phyloP scores from a whole-genome alignment of 2,797 vertebrate genomes.

The Takifugu rubripes region DNA sequence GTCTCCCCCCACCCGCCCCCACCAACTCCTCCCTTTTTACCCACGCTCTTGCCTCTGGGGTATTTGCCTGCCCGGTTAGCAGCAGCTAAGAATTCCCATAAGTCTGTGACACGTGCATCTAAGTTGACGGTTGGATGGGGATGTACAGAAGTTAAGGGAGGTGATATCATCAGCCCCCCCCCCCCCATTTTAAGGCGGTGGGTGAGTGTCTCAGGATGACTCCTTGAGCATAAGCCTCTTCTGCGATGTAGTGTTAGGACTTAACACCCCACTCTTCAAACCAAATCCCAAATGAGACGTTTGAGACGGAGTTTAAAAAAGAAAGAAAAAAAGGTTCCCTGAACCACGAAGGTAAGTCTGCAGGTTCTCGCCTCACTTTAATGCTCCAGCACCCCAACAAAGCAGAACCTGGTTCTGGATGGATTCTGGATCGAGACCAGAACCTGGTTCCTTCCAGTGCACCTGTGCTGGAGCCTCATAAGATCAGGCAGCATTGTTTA shows the following conservation, averaged over 20 bases:
- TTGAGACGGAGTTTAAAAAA: conserved; percentile 47
- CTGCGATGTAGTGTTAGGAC: conserved; percentile 75
- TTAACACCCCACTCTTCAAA: conserved; percentile 70
- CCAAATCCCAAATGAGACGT: conserved; percentile 69
- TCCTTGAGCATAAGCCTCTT: conserved; percentile 78
- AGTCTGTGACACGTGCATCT: conserved; percentile 74
- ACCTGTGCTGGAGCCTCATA: conserved; percentile 69
- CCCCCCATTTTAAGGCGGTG: conserved; percentile 58
- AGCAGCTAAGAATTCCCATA: conserved; percentile 67
- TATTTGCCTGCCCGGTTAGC: conserved; percentile 64
- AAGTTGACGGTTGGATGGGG: conserved; percentile 47
- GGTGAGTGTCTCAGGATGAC: conserved; percentile 71
- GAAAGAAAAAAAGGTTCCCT: conserved; percentile 28
- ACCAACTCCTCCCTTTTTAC: conserved; percentile 24
- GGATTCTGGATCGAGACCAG: conserved; percentile 70
- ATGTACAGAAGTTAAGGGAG: conserved; percentile 53
- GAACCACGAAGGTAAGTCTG: conserved; percentile 47
- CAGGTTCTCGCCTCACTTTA: conserved; percentile 28
- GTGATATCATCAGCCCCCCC: conserved; percentile 61
- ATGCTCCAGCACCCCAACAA: conserved; percentile 64
- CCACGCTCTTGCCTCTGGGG: conserved; percentile 55
- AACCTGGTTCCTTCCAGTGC: conserved; percentile 73
- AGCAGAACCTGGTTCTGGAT: conserved; percentile 65
- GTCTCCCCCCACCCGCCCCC: conserved; percentile 12
- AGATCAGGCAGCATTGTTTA: conserved; percentile 59